These are phyloP conservation scores for Caenorhabditis sp. DNA, from an alignment of 2,888 invertebrate genomes.

Conservation along the genomic window DNA sequence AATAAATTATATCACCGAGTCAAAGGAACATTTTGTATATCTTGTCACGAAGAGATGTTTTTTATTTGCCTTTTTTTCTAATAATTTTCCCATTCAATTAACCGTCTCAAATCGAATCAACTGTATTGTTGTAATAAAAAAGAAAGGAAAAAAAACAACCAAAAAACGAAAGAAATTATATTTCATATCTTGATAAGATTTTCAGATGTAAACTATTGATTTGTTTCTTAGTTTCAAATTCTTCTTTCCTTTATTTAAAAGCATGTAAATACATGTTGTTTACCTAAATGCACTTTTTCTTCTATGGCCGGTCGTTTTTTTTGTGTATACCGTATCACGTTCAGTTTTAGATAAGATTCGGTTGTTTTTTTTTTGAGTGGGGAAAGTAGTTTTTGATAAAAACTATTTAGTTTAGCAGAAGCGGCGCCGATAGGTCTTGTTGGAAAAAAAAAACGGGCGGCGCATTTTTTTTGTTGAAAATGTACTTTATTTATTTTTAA, in stretches of 20 bases:
- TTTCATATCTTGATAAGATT: constrained; percentile 11
- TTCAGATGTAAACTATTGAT: constrained; percentile 5
- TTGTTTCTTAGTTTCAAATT: constrained; percentile 10
- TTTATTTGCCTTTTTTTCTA: not conserved
- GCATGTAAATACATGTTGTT: not conserved
- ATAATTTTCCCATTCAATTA: constrained; percentile 1
- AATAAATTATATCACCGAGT: too few relatives aligned
- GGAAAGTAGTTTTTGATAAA: not conserved
- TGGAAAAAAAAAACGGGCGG: too few relatives aligned
- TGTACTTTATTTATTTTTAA: too few relatives aligned
- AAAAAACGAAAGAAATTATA: constrained; percentile 8
- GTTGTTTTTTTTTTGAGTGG: not conserved
- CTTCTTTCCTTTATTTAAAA: not conserved
- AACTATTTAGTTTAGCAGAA: not conserved
- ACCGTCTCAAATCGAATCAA: not conserved
- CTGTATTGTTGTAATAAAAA: not conserved
- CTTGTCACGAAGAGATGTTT: too few relatives aligned
- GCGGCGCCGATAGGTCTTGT: too few relatives aligned
- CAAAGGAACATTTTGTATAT: too few relatives aligned
- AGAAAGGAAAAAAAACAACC: constrained; percentile 3
- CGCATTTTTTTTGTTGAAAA: too few relatives aligned
- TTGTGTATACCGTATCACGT: not conserved
- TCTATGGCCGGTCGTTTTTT: not conserved
- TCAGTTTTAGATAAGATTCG: not conserved
- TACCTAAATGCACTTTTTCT: not conserved